Base-by-base conservation (phyloP, 2,888 invertebrate species). In the Panopea generosa region DNA sequence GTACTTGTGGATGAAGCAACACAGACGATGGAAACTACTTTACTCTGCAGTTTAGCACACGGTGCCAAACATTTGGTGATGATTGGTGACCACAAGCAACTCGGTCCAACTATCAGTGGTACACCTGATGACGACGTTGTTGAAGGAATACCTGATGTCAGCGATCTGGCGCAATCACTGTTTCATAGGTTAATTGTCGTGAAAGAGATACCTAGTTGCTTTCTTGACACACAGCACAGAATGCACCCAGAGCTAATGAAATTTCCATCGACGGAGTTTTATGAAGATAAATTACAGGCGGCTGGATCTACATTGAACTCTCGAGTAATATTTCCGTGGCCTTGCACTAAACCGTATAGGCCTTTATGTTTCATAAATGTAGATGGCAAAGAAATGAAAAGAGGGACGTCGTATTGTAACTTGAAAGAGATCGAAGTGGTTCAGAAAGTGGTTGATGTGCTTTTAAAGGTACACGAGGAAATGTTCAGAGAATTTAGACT, bases 1-100 rank as follows among this genome's bases (percentile, higher is more conserved):
- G 69, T 80, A 11, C 27, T 80, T n/a, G 73, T 80, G 14, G 80
- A 80, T 45, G 80, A 80, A 66, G 80, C 80, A 26, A 72, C 80
- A 14, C 60, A 66, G 38, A 72, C 73, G 4, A 40, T 61, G 50
- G 80, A 80, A 20, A 72, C 80, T 1, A 73, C 73, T 7, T 45
- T 80, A 6, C 26, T 80, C 2, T 80, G 80, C 22, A 59, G 73
- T 60, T 33, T 80, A 9, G 43, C 61, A 11, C 75, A 70, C n/a
- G 72, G 76, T 1, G 63, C 55, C 11, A 76, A 70, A 45, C 66
- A 70, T 20, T 55, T 80, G 2, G 80, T 80, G 14, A 56, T 80
- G 70, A 73, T 80, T 18, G 80, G 80, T 1, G 80, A 80, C 55
- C 66, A 67, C 0, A 69, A 65, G 11, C 80, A 80, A 43, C 63